Evolutionary conservation across 2,888 invertebrate genomes (phyloP), one percentile per base, ranked within the genome.

Genomic region (Fissipunctia ypsillon): DNA sequence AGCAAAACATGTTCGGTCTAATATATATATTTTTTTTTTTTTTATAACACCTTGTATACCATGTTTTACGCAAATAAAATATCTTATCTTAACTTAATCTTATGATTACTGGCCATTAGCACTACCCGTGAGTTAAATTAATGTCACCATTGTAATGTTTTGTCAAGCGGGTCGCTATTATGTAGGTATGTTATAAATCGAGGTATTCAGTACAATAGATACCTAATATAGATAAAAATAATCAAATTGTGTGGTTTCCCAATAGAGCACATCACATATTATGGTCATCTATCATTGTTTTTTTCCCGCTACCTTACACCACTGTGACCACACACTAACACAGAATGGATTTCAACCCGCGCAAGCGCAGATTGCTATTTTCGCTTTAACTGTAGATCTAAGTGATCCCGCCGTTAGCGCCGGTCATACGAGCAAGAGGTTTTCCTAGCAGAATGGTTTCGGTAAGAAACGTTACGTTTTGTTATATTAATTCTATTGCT

Each of bases 341-440:
- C 86, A 86, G 90, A 91, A 91, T 91, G 83, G 86, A 90, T 88
- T 89, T 90, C 89, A 87, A 87, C 85, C 75, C 72, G 78, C 83
- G 73, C 84, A 64, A 70, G 80, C 76, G 82, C 75, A 86, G 85
- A 88, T 88, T 86, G 87, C 88, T 84, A 90, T 91, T 90, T 89
- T 90, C 88, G 84, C 88, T 75, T 79, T 89, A 90, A 89, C 90
- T 89, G 88, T 90, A 86, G 73, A 78, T 81, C 73, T 81, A 83
- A 73, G 81, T 70, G 81, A 83, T 77, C 70, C 64, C 65, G 64
- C 78, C 75, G 69, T 83, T 80, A 83, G 76, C 77, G 68, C 69
- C 71, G 79, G 60, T 68, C 68, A 72, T 80, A 73, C 59, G 43
- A 22, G 41, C 76, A 81, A 84, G 69, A 85, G 69, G 75, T 80